Base-by-base conservation (phyloP, 37 sponge, comb jelly and placozoan genomes). In the Axinella damicornis region DNA sequence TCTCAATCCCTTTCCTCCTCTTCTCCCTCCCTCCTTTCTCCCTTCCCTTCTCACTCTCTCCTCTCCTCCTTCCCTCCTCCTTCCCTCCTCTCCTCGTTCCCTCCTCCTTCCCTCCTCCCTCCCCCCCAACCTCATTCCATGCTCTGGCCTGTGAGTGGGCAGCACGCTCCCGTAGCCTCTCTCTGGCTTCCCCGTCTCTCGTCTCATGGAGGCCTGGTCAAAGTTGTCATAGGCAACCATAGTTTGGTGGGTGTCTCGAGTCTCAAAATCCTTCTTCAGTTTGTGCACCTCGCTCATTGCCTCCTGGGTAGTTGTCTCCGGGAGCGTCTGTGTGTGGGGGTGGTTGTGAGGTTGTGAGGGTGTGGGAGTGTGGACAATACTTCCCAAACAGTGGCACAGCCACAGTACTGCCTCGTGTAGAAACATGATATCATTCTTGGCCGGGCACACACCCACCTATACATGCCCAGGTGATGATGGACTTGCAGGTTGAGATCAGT, bases 221-320 rank as follows among this genome's bases (percentile, higher is more conserved):
- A 87, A 80, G 37, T 80, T 80, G 57, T 85, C 87, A 2, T 56
- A 14, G n/a, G 56, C 58, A 27, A 97, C 27, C 82, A 92, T 74
- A 17, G 71, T n/a, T 55, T 84, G 89, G 78, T 82, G 84, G 14
- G 71, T 79, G 15, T 86, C 77, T 55, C 83, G 78, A 5, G 62
- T 80, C 65, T 89, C 39, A 65, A 84, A 92, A 54, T 87, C 91
- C 12, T 92, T 74, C 68, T 89, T 89, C 31, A 95, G 74, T 59
- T 76, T 61, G 66, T 85, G 82, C 15, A 75, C 76, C 55, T 97
- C 85, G 36, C 77, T 79, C 85, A 87, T 89, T 22, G 79, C 73
- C 69, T 83, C 88, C 24, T 86, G 81, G 52, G 74, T 76, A 31
- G 87, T 79, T 4, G 80, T 69, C 64, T 79, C 77, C 18, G 54